These are phyloP conservation scores for Chloropsis cyanopogon DNA, from an alignment of 2,113 vertebrate genomes.

Conservation along the genomic window DNA sequence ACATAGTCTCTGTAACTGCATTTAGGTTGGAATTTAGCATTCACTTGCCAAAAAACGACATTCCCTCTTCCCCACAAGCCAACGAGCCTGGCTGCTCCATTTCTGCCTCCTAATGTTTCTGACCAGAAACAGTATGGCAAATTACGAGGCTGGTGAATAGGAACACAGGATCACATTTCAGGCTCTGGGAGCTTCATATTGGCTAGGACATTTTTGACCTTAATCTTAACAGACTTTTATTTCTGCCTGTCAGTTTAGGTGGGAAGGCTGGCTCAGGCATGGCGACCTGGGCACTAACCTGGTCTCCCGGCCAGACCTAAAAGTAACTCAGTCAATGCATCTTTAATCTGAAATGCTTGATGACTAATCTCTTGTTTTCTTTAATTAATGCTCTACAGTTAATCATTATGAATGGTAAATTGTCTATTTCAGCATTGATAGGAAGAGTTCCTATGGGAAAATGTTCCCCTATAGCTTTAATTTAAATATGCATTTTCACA, in stretches of 20 bases:
- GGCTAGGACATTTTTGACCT: background rate
- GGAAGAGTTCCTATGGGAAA: slow-evolving; percentile 48
- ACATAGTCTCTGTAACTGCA: background rate
- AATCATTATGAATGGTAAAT: slow-evolving; percentile 25
- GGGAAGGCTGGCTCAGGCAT: background rate
- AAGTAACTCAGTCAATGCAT: background rate
- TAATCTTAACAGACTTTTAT: background rate
- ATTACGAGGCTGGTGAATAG: background rate
- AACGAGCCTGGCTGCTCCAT: accelerated
- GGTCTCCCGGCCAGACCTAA: background rate
- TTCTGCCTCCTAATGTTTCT: background rate
- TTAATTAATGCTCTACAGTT: slow-evolving; percentile 38
- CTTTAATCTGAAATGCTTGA: slow-evolving; percentile 18
- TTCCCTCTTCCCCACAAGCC: background rate
- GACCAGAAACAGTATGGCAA: background rate
- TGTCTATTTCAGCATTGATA: slow-evolving; percentile 24
- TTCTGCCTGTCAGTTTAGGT: background rate
- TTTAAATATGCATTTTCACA: slow-evolving; percentile 55
- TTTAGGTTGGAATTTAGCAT: background rate
- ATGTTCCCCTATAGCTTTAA: slow-evolving; percentile 50
- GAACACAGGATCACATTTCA: background rate
- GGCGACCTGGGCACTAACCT: background rate
- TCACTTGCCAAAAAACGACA: background rate
- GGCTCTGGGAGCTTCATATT: background rate
- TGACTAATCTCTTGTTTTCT: slow-evolving; percentile 40